Evolutionary conservation across 2,797 vertebrate genomes (phyloP).

Genomic region (Crypturellus tataupa): DNA sequence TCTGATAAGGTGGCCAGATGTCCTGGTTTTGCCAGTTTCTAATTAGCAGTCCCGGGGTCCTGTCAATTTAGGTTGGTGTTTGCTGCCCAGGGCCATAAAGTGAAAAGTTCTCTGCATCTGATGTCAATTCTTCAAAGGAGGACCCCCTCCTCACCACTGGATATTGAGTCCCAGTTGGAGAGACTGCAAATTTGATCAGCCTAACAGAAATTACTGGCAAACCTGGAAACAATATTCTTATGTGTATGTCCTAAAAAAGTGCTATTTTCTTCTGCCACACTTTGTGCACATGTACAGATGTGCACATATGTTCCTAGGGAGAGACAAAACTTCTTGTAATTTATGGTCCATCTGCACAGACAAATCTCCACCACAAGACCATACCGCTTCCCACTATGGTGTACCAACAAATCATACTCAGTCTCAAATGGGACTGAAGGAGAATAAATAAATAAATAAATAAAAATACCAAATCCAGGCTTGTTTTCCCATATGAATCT

Average conservation of each 20-base stretch:
- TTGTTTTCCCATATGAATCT: not conserved
- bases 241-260: constrained; percentile 35
- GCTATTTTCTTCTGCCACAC: not conserved
- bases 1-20: constrained; percentile 83
- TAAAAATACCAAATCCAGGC: not conserved
- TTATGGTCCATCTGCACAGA: not conserved
- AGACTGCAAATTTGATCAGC: constrained; percentile 71
- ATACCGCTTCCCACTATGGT: accelerated
- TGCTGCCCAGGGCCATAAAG: constrained; percentile 75
- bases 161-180: constrained; percentile 69
- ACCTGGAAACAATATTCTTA: constrained; percentile 76
- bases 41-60: constrained; percentile 76
- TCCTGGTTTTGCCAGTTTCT: constrained; percentile 75
- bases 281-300: accelerated
- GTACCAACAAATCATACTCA: not conserved
- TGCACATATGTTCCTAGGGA: not conserved
- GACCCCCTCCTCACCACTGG: constrained; percentile 55
- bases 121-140: constrained; percentile 76
- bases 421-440: not conserved
- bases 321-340: not conserved
- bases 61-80: constrained; percentile 76
- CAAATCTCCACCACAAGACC: not conserved
- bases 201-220: constrained; percentile 62
- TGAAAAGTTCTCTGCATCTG: constrained; percentile 77
- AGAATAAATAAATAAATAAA: not conserved